phyloP scores from a whole-genome alignment of 2,888 invertebrate species.

The Lordiphosa fenestrarum region DNA sequence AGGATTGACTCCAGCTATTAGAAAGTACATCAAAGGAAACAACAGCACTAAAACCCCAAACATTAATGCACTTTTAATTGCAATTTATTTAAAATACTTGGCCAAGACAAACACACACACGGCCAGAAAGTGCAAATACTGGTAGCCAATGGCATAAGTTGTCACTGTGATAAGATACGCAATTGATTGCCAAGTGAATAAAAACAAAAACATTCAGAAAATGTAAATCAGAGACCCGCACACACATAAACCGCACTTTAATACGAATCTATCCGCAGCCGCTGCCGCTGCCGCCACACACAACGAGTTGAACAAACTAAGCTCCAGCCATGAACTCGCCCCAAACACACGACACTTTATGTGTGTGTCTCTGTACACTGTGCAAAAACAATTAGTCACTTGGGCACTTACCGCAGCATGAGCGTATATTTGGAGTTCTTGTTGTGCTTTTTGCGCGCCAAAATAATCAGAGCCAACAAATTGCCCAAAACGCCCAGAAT shows the following conservation, averaged over 20 bases:
- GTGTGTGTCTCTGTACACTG: background rate
- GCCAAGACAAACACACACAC: conserved; percentile 2
- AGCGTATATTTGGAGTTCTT: conserved; percentile 90
- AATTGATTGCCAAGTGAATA: conserved; percentile 10
- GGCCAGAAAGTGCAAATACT: conserved; percentile 1
- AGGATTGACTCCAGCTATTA: too few species aligned
- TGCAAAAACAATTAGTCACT: conserved; percentile 5
- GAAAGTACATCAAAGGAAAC: too few species aligned
- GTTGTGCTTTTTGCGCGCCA: conserved; percentile 86
- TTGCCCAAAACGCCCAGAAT: conserved; percentile 88
- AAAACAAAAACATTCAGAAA: conserved; percentile 27
- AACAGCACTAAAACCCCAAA: background rate
- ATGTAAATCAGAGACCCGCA: conserved; percentile 25
- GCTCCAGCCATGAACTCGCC: conserved; percentile 59
- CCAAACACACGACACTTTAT: conserved; percentile 31
- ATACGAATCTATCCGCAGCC: conserved; percentile 6
- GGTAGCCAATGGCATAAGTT: conserved; percentile 9
- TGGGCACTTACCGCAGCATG: conserved; percentile 81
- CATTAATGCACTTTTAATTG: conserved; percentile 20
- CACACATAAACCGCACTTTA: conserved; percentile 29
- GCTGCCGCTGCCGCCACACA: background rate
- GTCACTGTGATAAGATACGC: conserved; percentile 33
- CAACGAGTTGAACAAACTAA: conserved; percentile 61
- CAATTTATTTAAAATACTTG: too few species aligned
- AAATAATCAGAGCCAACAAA: conserved; percentile 87